Evolutionary conservation across 2,113 vertebrate genomes (phyloP).

Genomic region (Syngnathus scovelli): DNA sequence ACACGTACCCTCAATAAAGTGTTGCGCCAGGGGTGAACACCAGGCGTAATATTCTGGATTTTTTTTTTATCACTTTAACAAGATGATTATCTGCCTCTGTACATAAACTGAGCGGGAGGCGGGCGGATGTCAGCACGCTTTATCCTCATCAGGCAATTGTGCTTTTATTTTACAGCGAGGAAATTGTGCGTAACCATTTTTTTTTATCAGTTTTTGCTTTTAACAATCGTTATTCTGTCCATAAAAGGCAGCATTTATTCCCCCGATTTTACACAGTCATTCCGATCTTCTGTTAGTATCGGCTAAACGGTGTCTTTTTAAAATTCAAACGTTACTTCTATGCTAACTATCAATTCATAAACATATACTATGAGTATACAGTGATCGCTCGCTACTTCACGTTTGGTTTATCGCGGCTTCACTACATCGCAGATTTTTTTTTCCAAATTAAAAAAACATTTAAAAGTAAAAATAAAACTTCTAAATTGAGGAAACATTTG

Average conservation of each 20-base stretch:
- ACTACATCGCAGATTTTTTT: no score
- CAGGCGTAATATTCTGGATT: conserved; percentile 1
- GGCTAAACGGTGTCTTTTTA: neutral
- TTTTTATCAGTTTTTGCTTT: neutral
- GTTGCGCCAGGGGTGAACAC: neutral
- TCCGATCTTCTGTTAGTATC: neutral
- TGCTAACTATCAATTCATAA: neutral
- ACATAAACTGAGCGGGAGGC: neutral
- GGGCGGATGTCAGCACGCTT: conserved; percentile 3
- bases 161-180: neutral
- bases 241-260: neutral
- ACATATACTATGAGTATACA: no score
- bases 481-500: no score
- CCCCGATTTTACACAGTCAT: neutral
- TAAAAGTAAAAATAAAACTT: no score
- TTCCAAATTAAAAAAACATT: no score
- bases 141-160: conserved; percentile 1
- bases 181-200: neutral
- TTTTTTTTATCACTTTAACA: conserved; percentile 2
- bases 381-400: no score
- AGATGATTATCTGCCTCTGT: neutral
- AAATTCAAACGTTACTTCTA: neutral
- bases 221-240: neutral
- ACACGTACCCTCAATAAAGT: conserved; percentile 4
- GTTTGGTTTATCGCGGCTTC: no score